Evolutionary conservation across 1,140 invertebrate genomes (phyloP).

Genomic region (Cheumatopsyche charites): DNA sequence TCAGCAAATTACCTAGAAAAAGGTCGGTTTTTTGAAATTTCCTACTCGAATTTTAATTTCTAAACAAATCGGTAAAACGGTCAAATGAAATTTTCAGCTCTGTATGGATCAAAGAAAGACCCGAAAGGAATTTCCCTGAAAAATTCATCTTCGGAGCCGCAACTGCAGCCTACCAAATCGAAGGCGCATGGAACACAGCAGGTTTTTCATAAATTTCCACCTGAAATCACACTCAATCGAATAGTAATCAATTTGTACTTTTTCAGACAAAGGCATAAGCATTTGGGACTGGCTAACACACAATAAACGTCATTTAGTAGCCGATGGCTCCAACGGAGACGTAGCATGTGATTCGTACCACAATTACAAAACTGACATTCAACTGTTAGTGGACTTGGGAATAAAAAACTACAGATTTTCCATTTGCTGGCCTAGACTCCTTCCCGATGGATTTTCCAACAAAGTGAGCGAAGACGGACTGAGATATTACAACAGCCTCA

Average conservation of each 20-base stretch:
- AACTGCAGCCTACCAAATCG: slow-evolving; percentile 58
- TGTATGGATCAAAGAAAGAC: slow-evolving; percentile 8
- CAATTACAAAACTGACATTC: slow-evolving; percentile 63
- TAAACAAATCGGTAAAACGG: no score
- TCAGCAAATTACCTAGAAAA: no score
- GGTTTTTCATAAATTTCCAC: no score
- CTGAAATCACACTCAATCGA: no score
- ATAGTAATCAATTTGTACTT: no score
- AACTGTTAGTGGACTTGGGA: slow-evolving; percentile 58
- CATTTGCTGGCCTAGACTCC: slow-evolving; percentile 60
- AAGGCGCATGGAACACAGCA: slow-evolving; percentile 58
- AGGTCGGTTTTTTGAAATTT: no score
- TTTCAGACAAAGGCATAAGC: slow-evolving; percentile 57
- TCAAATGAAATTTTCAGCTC: background rate
- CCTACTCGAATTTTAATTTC: no score
- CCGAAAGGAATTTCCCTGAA: slow-evolving; percentile 47
- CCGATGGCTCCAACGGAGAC: slow-evolving; percentile 57
- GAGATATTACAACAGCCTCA: slow-evolving; percentile 48
- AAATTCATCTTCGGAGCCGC: slow-evolving; percentile 56
- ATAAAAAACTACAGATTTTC: slow-evolving; percentile 60
- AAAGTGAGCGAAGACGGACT: slow-evolving; percentile 45
- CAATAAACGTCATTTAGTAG: slow-evolving; percentile 50
- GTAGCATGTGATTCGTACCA: slow-evolving; percentile 68
- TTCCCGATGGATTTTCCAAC: slow-evolving; percentile 56
- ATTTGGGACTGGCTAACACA: slow-evolving; percentile 60